These are phyloP conservation scores for Macropus fuliginosus DNA, from an alignment of 2,797 vertebrate species.

Conservation along the genomic window DNA sequence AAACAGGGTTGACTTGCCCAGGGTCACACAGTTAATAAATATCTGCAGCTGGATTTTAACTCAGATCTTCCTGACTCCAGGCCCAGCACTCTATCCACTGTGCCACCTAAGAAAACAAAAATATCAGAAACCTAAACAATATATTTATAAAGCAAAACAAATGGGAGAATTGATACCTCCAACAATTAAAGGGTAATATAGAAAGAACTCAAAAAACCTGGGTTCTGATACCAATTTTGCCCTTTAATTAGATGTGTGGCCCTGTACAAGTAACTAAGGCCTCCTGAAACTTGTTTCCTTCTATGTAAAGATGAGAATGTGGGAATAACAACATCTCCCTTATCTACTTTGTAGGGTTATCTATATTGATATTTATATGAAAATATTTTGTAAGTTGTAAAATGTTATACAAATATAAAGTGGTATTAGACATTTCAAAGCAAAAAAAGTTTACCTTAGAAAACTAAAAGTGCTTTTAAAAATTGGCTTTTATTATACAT, in stretches of 20 bases:
- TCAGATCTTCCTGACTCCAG: background rate
- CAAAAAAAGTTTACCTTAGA: background rate
- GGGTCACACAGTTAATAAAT: background rate
- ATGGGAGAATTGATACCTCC: conserved; percentile 11
- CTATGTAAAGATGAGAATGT: background rate
- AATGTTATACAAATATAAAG: background rate
- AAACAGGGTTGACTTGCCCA: background rate
- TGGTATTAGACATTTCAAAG: background rate
- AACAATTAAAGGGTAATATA: background rate
- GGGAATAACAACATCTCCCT: background rate
- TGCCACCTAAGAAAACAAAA: background rate
- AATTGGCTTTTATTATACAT: background rate
- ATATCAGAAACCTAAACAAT: conserved; percentile 16
- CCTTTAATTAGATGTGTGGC: background rate
- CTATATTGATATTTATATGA: background rate
- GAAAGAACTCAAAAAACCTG: background rate
- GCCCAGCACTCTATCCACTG: background rate
- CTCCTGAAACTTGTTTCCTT: background rate
- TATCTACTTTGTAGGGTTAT: background rate
- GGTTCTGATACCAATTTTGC: background rate
- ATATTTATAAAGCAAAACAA: conserved; percentile 44
- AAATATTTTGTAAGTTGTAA: background rate
- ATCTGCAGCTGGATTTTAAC: background rate
- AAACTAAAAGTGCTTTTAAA: background rate
- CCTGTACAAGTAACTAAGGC: background rate